phyloP scores from a whole-genome alignment of 2,888 invertebrate species.

The Lasioglossum zephyrum region DNA sequence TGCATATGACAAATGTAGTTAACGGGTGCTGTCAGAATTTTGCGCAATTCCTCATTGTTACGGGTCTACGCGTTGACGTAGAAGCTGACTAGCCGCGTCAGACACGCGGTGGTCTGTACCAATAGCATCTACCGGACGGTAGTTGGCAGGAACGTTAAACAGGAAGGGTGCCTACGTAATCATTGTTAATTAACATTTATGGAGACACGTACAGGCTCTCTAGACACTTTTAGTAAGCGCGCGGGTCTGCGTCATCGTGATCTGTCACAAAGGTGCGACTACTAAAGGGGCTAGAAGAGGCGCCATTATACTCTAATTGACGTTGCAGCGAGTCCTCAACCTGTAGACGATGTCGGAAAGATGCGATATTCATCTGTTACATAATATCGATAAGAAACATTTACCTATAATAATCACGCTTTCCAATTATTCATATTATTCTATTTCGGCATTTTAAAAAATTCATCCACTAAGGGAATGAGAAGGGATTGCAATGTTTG shows the following conservation, averaged over 20 bases:
- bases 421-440: background rate
- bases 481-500: too few relatives aligned
- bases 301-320: slow-evolving; percentile 64
- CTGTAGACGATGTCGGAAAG: background rate
- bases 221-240: slow-evolving; percentile 49
- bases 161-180: slow-evolving; percentile 69
- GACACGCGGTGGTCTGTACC: slow-evolving; percentile 42
- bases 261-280: slow-evolving; percentile 56
- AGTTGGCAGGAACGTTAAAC: slow-evolving; percentile 60
- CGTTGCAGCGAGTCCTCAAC: slow-evolving; percentile 21
- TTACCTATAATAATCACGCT: background rate
- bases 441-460: too few relatives aligned
- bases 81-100: slow-evolving; percentile 47
- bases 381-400: background rate
- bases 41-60: slow-evolving; percentile 68
- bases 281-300: slow-evolving; percentile 49
- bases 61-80: slow-evolving; percentile 45
- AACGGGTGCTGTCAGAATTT: slow-evolving; percentile 11
- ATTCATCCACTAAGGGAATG: too few relatives aligned
- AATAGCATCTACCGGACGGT: slow-evolving; percentile 40
- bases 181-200: slow-evolving; percentile 80
- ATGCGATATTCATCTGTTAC: slow-evolving; percentile 21
- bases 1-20: slow-evolving; percentile 30
- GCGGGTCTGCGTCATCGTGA: slow-evolving; percentile 34
- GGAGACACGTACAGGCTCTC: slow-evolving; percentile 70